Evolutionary conservation across 1,140 invertebrate species (phyloP).

Genomic region (Eumaeus atala): DNA sequence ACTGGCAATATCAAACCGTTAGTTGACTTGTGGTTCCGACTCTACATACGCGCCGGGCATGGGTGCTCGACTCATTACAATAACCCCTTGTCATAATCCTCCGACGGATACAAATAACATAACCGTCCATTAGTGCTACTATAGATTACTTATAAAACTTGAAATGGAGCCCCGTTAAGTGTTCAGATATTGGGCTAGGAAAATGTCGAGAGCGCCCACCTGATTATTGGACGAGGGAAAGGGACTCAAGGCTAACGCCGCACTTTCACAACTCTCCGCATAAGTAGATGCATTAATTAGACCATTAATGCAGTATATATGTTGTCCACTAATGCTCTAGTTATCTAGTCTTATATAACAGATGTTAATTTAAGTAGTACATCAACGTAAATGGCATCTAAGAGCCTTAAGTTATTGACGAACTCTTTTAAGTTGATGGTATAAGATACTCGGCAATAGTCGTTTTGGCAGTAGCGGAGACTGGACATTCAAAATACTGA

Average conservation of each 20-base stretch:
- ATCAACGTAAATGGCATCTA: no score
- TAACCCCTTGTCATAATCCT: slow-evolving; percentile 36
- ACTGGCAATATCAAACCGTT: no score
- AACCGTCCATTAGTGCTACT: slow-evolving; percentile 27
- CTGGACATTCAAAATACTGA: no score
- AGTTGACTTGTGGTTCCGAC: no score
- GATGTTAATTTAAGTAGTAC: no score
- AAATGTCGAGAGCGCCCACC: slow-evolving; percentile 47
- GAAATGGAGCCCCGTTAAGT: slow-evolving; percentile 20
- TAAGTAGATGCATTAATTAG: slow-evolving; percentile 58
- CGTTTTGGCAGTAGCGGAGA: no score
- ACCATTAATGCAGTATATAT: slow-evolving; percentile 23
- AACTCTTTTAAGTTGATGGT: no score
- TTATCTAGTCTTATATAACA: slow-evolving; percentile 16
- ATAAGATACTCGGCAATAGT: no score
- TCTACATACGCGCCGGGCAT: not conserved
- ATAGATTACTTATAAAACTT: slow-evolving; percentile 22
- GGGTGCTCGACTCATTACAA: slow-evolving; percentile 25
- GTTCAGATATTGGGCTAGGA: slow-evolving; percentile 48
- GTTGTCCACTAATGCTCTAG: slow-evolving; percentile 32
- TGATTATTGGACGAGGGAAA: slow-evolving; percentile 69
- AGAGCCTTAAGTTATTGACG: no score
- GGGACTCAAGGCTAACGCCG: slow-evolving; percentile 62
- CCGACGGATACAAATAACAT: slow-evolving; percentile 23
- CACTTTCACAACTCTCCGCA: slow-evolving; percentile 49